Evolutionary conservation across 2,113 vertebrate species (phyloP).

Genomic region (Malaclemys terrapin): DNA sequence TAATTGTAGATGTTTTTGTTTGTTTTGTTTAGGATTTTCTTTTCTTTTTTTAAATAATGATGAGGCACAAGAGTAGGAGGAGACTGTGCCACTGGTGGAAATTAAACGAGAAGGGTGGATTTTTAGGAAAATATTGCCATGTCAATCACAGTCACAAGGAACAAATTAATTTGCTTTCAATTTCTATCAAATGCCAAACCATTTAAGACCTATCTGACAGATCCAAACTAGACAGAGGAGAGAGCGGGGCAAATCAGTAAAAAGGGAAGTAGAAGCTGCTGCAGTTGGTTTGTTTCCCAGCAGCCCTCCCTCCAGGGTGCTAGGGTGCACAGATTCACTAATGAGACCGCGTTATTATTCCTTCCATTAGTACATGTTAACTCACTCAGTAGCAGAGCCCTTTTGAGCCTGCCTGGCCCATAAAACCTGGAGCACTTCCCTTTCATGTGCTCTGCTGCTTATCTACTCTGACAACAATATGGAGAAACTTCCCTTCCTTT

Average conservation of each 20-base stretch:
- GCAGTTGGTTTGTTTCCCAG: conserved; percentile 74
- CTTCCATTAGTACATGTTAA: conserved; percentile 80
- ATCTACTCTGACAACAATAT: conserved; percentile 87
- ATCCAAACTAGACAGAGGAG: conserved; percentile 7
- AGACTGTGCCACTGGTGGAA: background rate
- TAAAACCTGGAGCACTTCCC: conserved; percentile 81
- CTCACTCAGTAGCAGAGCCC: conserved; percentile 76
- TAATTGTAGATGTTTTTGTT: background rate
- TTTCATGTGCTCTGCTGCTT: conserved; percentile 85
- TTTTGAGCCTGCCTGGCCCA: conserved; percentile 74
- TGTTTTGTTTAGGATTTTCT: background rate
- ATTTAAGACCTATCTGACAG: background rate
- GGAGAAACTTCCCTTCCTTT: conserved; percentile 82
- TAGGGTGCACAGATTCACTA: conserved; percentile 78
- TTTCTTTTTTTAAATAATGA: background rate
- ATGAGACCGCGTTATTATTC: conserved; percentile 82
- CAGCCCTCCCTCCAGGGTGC: conserved; percentile 75
- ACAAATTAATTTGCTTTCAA: background rate
- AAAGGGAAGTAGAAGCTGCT: background rate
- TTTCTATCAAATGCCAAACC: conserved; percentile 6
- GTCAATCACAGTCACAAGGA: background rate
- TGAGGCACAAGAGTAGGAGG: background rate
- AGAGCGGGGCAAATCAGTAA: background rate
- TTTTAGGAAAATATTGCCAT: background rate
- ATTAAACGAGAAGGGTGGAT: background rate